Base-by-base conservation (phyloP, 2,113 vertebrate genomes). In the Ciconia stormi region DNA sequence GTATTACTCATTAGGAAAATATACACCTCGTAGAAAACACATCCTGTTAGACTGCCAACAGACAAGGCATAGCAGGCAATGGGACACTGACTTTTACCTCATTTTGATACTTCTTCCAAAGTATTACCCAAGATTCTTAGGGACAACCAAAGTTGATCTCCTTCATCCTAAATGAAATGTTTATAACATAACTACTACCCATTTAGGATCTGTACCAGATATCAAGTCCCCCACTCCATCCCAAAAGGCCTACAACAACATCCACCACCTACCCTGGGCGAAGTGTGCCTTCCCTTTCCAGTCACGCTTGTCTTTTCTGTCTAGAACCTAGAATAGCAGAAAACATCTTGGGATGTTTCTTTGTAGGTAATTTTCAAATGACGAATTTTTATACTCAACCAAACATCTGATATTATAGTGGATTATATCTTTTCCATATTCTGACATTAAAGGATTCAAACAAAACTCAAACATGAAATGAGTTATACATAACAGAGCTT, bases 251-350 rank as follows among this genome's bases (percentile, higher is more conserved):
- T 65, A 58, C 52, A 77, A 30, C 6, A 40, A 74, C 30, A 74
- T 52, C 26, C 38, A 62, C 10, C 7, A 34, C 30, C 16, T 25
- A 21, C 15, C 10, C 19, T 34, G 25, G 27, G 21, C 0, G 0
- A 73, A 27, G 18, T 2, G 9, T 40, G 44, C 27, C 42, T 74
- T n/a, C 34, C 27, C 34, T 59, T 76, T 69, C 20, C 74, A 70
- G 46, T 65, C n/a, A 22, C 1, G 0, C 9, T 36, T 46, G 23
- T 12, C 21, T 84, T 91, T 85, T 65, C 62, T 53, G 16, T 46
- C 30, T 82, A 36, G 52, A 82, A 70, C 1, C 0, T 5, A 82
- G 38, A 65, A 49, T 9, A 77, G 27, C 36, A 71, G 40, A 58
- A 85, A 59, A 36, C 26, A 52, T 16, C 32, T 80, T 13, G 16